Percentiles rank a stretch among this genome's conserved stretches.
These are phyloP conservation scores for Sclerodermus sp. DNA, from an alignment of 2,888 invertebrate species.

Conservation along the genomic window DNA sequence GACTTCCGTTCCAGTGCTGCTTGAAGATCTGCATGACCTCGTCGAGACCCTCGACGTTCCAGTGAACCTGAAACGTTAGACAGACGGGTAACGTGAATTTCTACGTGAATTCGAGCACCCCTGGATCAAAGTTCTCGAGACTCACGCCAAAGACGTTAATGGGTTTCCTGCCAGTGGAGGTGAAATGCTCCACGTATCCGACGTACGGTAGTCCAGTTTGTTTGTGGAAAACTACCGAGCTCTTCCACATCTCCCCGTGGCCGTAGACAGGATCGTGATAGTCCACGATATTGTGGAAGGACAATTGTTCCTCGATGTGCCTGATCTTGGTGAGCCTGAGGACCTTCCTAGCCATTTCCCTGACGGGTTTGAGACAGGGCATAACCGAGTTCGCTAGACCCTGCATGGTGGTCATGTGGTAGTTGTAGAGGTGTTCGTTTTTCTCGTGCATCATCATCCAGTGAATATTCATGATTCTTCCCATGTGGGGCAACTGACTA, in stretches of 20 bases:
- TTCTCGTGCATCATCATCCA: constrained; percentile 58
- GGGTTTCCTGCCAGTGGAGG: constrained; percentile 30
- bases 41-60: constrained; percentile 26
- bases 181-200: constrained; percentile 35
- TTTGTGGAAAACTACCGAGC: constrained; percentile 43
- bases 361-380: constrained; percentile 51
- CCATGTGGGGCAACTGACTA: constrained; percentile 43
- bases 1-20: neutral
- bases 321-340: constrained; percentile 48
- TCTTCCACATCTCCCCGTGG: constrained; percentile 50
- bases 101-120: too few species aligned
- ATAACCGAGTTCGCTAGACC: constrained; percentile 54
- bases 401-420: constrained; percentile 57
- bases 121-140: too few species aligned
- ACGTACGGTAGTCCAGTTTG: constrained; percentile 46
- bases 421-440: constrained; percentile 58
- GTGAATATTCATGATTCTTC: constrained; percentile 54
- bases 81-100: neutral
- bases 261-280: constrained; percentile 55
- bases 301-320: constrained; percentile 37
- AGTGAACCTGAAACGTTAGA: constrained; percentile 25
- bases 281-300: constrained; percentile 50
- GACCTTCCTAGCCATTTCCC: constrained; percentile 47
- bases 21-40: constrained; percentile 14
- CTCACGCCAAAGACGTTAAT: constrained; percentile 26